Conservation (phyloP, 2,797 vertebrate genomes). For the Rhinatrema bivittatum region DNA sequence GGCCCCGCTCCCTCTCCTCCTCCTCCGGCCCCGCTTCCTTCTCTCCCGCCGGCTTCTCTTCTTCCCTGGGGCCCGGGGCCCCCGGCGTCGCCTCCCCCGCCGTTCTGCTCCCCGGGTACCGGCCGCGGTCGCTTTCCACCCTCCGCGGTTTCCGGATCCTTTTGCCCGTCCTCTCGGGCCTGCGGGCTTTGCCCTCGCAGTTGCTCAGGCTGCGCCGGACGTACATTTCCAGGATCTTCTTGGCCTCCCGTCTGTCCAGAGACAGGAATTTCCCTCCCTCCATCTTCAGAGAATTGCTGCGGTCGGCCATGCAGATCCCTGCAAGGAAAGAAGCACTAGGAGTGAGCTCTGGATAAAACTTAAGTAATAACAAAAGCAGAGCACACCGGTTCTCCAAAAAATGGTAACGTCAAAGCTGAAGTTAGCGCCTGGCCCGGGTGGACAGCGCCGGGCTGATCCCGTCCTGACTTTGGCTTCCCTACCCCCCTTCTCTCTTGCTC, state of each 20-base stretch:
- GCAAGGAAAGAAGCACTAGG: conserved; percentile 22
- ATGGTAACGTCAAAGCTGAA: no score
- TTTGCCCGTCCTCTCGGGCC: conserved; percentile 39
- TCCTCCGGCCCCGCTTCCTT: conserved; percentile 9
- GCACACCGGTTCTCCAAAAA: no score
- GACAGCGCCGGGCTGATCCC: no score
- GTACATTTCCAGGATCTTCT: conserved; percentile 63
- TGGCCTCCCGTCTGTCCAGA: conserved; percentile 59
- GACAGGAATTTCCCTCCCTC: conserved; percentile 51
- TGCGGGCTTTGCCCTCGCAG: conserved; percentile 5
- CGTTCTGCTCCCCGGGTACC: background rate
- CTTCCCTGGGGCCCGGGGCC: background rate
- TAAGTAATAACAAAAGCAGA: no score
- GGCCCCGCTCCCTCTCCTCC: conserved; percentile 13
- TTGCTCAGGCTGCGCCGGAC: conserved; percentile 61
- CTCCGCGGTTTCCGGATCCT: conserved; percentile 15
- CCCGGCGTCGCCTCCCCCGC: background rate
- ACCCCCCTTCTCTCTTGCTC: no score
- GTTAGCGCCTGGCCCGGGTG: no score
- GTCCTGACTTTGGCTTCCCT: no score
- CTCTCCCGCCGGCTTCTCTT: accelerated
- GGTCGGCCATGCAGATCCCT: background rate
- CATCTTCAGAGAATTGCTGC: accelerated
- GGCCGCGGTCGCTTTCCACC: conserved; percentile 54
- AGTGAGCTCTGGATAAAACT: no score